phyloP scores from a whole-genome alignment of 2,888 invertebrate genomes.

The Cheilosia vernalis region DNA sequence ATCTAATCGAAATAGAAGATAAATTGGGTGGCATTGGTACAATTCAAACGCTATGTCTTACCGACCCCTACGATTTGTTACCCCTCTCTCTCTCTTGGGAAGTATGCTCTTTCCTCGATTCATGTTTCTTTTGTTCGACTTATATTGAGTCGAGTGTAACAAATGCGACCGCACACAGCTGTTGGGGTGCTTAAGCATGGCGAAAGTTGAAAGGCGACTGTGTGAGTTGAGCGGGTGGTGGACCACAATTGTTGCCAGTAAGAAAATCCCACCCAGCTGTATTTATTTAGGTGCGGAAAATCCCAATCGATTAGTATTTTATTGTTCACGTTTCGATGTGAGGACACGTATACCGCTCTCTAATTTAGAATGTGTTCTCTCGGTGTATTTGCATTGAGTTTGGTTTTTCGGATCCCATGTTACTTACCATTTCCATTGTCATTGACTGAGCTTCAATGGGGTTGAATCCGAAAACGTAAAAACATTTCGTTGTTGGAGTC shows the following conservation, averaged over 20 bases:
- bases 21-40: slow-evolving; percentile 63
- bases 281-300: not conserved
- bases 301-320: slow-evolving; percentile 44
- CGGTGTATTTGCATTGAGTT: slow-evolving; percentile 22
- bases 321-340: slow-evolving; percentile 28
- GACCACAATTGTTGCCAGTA: not conserved
- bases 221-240: too few relatives aligned
- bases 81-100: not conserved
- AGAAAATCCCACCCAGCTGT: not conserved
- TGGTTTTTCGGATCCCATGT: not conserved
- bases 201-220: not conserved
- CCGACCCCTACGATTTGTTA: not conserved
- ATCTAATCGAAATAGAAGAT: slow-evolving; percentile 72
- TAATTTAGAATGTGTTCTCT: slow-evolving; percentile 39
- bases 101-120: slow-evolving; percentile 6
- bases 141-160: slow-evolving; percentile 58
- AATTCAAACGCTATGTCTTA: slow-evolving; percentile 25
- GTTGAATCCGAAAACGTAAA: not conserved
- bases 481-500: not conserved
- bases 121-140: slow-evolving; percentile 29
- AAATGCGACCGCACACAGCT: slow-evolving; percentile 61
- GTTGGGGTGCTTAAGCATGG: slow-evolving; percentile 37
- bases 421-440: not conserved
- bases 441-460: not conserved
- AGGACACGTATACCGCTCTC: slow-evolving; percentile 36